A percentile compares a stretch with the other conserved stretches of the same genome.
Conservation (phyloP, 1,140 invertebrate genomes). For the Drosophila albomicans region DNA sequence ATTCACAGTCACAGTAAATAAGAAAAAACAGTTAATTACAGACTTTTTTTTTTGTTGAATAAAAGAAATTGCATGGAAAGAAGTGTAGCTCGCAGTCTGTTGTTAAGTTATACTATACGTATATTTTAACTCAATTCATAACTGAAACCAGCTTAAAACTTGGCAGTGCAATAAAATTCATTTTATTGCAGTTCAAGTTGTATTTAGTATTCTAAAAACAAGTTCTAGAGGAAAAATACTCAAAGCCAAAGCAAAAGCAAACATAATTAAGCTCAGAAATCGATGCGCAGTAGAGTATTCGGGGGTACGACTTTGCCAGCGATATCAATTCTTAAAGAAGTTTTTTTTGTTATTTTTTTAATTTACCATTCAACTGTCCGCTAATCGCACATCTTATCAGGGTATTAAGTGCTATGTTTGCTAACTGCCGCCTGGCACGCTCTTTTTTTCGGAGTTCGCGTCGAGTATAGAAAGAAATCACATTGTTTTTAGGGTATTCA, state of each 20-base stretch:
- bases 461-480: conserved; percentile 51
- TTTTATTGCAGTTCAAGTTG: background rate
- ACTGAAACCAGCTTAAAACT: background rate
- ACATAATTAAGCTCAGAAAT: background rate
- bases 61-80: no score
- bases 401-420: conserved; percentile 67
- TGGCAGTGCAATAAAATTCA: background rate
- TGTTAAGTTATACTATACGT: no score
- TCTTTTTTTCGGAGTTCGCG: conserved; percentile 37
- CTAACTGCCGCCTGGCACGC: conserved; percentile 72
- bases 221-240: background rate
- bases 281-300: conserved; percentile 19
- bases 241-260: background rate
- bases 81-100: no score
- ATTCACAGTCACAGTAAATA: no score
- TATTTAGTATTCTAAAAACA: background rate
- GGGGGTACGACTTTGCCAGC: background rate
- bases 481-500: conserved; percentile 72
- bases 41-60: no score
- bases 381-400: conserved; percentile 77
- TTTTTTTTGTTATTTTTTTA: conserved; percentile 43
- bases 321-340: conserved; percentile 13
- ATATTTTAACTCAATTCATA: background rate
- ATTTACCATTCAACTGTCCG: conserved; percentile 56
- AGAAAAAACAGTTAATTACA: no score